Evolutionary conservation across 2,113 vertebrate genomes (phyloP), one percentile per base, ranked within the genome.

Genomic region (Brachirus orientalis): DNA sequence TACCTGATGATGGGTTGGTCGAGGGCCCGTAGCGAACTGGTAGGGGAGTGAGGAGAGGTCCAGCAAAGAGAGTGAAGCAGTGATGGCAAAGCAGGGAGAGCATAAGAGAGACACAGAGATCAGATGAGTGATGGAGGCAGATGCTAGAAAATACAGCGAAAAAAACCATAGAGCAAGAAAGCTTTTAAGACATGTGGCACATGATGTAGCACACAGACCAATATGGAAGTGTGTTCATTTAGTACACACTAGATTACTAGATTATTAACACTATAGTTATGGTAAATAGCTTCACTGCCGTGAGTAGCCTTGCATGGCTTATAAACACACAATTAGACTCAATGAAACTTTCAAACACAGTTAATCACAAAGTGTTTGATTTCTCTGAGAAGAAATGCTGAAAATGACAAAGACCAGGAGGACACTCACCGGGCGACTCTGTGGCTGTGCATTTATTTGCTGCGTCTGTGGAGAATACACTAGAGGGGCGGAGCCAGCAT

Each of bases 1-100:
- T 98, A 99, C 97, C 97, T 98, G 97, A 92, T 98, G 96, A 94
- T 98, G 97, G 92, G 96, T 94, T 90, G 95, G 96, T 94, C 97
- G 95, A 92, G 97, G 97, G 93, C 96, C 97, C 90, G 96, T 94
- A 88, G 96, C 95, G 95, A 98, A 99, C 97, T 99, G 95, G 92
- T 89, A 89, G 88, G 90, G 94, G 87, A 91, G 90, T 90, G 90
- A 90, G 92, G 86, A 92, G 79, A 94, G 92, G 94, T 93, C 84
- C 90, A 95, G 94, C 92, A 94, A 94, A 93, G 94, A 94, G 95
- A 94, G 92, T 94, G 94, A 94, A 94, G 94, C 93, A 95, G 88
- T 94, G 92, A 94, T 93, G 94, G 93, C 92, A 95, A 69, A 94
- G 92, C 88, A 83, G 92, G 56, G 63, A 62, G 51, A 71, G 64